A percentile compares a stretch with the other conserved stretches of the same genome.
phyloP scores from a whole-genome alignment of 1,140 invertebrate species.

The Bombyx mori region ASM3026992v2 NC_085132.1:4086501-4087000 shows the following conservation, averaged over 20 bases:
- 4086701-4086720: constrained; percentile 81
- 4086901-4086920: no score
- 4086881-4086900: no score
- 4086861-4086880: no score
- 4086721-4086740: constrained; percentile 59
- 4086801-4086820: constrained; percentile 1
- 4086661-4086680: constrained; percentile 89
- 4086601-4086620: constrained; percentile 68
- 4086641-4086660: constrained; percentile 94
- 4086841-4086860: no score
- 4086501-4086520: no score
- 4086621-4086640: constrained; percentile 87
- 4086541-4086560: no score
- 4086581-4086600: no score
- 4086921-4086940: not conserved
- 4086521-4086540: no score
- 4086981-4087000: no score
- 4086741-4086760: constrained; percentile 35
- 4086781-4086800: constrained; percentile 1
- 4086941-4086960: not conserved
- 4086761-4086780: constrained; percentile 20
- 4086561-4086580: no score
- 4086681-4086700: constrained; percentile 90
- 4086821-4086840: not conserved
- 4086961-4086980: not conserved